Percentiles rank a stretch among this genome's conserved stretches.
These are phyloP conservation scores for Heterodera filipjevi DNA, from an alignment of 2,888 invertebrate species.

Conservation along the genomic window DNA sequence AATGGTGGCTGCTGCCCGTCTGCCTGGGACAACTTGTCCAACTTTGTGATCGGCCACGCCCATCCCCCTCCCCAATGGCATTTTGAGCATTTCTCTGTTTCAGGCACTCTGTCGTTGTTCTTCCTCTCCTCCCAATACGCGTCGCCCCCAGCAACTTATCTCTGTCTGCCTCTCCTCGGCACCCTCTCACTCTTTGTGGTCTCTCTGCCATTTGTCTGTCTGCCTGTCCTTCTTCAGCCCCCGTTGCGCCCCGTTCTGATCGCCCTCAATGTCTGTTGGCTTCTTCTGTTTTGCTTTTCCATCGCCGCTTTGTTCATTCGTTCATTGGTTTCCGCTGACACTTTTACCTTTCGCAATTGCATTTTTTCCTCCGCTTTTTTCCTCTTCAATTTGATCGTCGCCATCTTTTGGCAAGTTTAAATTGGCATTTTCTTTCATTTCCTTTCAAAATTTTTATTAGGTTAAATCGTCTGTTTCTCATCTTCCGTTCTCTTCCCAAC, in stretches of 20 bases:
- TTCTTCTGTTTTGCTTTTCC: not conserved
- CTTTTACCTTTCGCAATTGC: not conserved
- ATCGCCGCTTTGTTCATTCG: not conserved
- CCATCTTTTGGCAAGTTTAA: not conserved
- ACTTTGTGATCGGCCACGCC: not conserved
- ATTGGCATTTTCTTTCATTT: not conserved
- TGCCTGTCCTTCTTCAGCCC: not conserved
- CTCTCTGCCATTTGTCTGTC: conserved; percentile 2
- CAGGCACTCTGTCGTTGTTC: not conserved
- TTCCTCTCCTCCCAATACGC: not conserved
- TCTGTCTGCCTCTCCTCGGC: not conserved
- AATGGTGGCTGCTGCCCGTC: not conserved
- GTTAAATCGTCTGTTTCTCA: not conserved
- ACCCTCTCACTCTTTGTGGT: not conserved
- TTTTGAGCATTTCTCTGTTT: not conserved
- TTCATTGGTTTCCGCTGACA: not conserved
- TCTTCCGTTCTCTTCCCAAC: not conserved
- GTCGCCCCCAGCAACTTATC: not conserved
- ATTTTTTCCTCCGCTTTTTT: not conserved
- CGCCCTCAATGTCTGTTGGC: not conserved
- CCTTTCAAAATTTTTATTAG: not conserved
- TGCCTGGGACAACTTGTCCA: conserved; percentile 1
- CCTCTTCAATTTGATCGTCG: not conserved
- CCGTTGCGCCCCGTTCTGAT: not conserved
- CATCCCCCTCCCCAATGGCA: not conserved